A percentile compares a stretch with the other conserved stretches of the same genome.
phyloP scores from a whole-genome alignment of 2,797 vertebrate species.

The Anguilla obscura region DNA sequence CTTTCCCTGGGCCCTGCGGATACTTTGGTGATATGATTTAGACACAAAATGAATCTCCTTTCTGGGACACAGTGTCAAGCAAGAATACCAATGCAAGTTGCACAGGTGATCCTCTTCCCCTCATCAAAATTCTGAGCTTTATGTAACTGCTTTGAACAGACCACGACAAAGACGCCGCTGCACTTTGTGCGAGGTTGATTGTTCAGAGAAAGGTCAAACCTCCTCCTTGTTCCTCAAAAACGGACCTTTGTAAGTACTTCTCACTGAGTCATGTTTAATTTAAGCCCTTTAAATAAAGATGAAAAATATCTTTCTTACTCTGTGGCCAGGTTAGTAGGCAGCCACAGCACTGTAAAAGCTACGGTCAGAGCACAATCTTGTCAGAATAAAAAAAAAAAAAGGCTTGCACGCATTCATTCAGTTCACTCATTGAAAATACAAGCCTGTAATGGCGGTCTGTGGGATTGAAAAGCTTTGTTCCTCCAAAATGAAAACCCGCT shows the following conservation, averaged over 20 bases:
- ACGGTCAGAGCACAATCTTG: background rate
- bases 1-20: background rate
- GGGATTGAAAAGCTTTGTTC: background rate
- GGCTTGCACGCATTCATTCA: background rate
- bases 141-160: background rate
- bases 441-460: background rate
- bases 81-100: background rate
- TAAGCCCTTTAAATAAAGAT: background rate
- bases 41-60: background rate
- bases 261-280: background rate
- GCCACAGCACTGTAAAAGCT: background rate
- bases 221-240: background rate
- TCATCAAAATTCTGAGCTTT: background rate
- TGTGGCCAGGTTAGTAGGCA: background rate
- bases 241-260: background rate
- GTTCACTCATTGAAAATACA: background rate
- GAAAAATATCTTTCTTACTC: background rate
- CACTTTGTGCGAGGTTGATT: background rate
- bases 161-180: background rate
- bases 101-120: background rate
- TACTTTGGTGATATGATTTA: background rate
- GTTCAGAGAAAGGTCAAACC: background rate
- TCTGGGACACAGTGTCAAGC: background rate
- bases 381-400: background rate
- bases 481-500: background rate